Conservation (phyloP, 2,888 invertebrate genomes). For the Pheosia tremula region DNA sequence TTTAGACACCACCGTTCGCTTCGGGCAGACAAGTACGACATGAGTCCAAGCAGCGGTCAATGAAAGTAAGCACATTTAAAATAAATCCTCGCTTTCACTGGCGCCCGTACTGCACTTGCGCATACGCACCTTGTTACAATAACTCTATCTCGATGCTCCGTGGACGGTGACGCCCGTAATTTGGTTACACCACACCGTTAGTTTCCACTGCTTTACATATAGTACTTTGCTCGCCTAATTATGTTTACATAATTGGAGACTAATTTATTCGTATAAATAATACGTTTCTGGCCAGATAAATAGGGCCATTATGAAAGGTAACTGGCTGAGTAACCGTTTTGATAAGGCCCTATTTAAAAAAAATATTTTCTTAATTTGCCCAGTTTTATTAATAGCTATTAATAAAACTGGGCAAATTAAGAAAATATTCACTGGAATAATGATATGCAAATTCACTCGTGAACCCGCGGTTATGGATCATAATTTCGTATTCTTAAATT, state of each 20-base stretch:
- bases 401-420: too few relatives aligned
- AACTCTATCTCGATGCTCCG: constrained; percentile 39
- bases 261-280: constrained; percentile 25
- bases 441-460: too few relatives aligned
- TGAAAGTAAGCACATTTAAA: too few relatives aligned
- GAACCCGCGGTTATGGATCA: too few relatives aligned
- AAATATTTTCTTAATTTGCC: too few relatives aligned
- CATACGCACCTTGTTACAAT: constrained; percentile 34
- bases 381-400: too few relatives aligned
- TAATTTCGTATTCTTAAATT: too few relatives aligned
- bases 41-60: too few relatives aligned
- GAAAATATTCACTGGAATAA: too few relatives aligned
- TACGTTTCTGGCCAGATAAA: constrained; percentile 1
- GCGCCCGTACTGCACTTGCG: constrained; percentile 6
- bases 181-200: constrained; percentile 38
- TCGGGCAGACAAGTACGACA: too few relatives aligned
- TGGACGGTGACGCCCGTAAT: constrained; percentile 29
- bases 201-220: constrained; percentile 33
- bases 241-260: constrained; percentile 39
- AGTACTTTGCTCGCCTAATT: constrained; percentile 31
- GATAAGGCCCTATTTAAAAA: too few relatives aligned
- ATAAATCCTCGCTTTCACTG: constrained; percentile 16
- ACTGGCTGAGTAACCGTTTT: not conserved
- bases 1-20: too few relatives aligned
- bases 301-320: not conserved